Conservation (phyloP, 2,888 invertebrate genomes). For the Caenorhabditis panamensis region DNA sequence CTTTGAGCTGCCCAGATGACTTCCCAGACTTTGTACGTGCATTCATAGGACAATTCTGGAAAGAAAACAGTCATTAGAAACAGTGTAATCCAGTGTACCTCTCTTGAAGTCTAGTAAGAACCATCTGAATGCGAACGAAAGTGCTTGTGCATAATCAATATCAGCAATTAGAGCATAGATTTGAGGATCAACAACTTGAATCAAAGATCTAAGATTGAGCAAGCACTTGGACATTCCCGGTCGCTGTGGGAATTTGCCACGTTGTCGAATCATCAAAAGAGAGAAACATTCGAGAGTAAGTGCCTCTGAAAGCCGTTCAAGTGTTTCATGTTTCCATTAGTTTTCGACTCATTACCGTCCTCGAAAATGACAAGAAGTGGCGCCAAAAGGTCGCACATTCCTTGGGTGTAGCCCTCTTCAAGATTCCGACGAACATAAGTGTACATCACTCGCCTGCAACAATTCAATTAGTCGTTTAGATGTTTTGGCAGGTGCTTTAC, state of each 20-base stretch:
- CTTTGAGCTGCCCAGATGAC: constrained; percentile 94
- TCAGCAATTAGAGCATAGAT: constrained; percentile 86
- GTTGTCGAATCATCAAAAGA: constrained; percentile 91
- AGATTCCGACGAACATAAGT: constrained; percentile 98
- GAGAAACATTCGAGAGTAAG: constrained; percentile 93
- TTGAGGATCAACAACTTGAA: constrained; percentile 82
- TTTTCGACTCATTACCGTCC: constrained; percentile 84
- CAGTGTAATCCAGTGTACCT: no score
- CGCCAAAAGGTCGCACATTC: constrained; percentile 96
- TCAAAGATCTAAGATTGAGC: constrained; percentile 90
- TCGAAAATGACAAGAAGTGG: constrained; percentile 93
- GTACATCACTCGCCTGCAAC: constrained; percentile 70
- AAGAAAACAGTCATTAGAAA: no score
- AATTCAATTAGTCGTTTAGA: neutral
- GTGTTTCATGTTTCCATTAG: neutral
- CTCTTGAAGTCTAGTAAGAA: constrained; percentile 96
- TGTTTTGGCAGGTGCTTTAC: constrained; percentile 8
- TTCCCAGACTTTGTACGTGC: constrained; percentile 95
- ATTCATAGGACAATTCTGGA: constrained; percentile 91
- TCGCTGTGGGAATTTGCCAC: constrained; percentile 92
- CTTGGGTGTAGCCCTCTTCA: constrained; percentile 95
- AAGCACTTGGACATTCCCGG: constrained; percentile 96
- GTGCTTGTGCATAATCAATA: constrained; percentile 92
- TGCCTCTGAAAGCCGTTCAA: constrained; percentile 85
- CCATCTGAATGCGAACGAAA: constrained; percentile 98